phyloP scores from a whole-genome alignment of 1,140 invertebrate species.

The Drosophila sturtevanti region DNA sequence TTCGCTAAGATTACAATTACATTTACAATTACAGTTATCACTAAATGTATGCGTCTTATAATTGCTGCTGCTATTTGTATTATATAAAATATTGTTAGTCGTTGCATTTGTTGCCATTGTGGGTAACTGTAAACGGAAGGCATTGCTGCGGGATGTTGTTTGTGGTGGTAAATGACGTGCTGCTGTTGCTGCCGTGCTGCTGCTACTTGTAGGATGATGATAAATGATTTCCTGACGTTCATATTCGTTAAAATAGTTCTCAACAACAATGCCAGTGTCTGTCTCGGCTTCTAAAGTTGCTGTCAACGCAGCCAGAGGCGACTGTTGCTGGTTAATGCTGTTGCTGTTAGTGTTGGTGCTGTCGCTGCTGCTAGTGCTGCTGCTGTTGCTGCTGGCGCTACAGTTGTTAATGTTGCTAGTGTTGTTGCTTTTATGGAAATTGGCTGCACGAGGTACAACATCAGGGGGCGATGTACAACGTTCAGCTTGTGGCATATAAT shows the following conservation, averaged over 20 bases:
- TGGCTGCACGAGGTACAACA: constrained; percentile 74
- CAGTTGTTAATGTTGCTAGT: constrained; percentile 18
- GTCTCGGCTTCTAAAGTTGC: constrained; percentile 25
- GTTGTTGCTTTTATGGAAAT: constrained; percentile 69
- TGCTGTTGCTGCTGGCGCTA: constrained; percentile 18
- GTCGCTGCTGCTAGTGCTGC: constrained; percentile 22
- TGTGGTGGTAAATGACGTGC: constrained; percentile 16
- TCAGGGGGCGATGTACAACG: constrained; percentile 77
- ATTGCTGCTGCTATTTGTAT: constrained; percentile 50
- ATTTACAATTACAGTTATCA: constrained; percentile 79
- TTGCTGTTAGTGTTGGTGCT: constrained; percentile 15
- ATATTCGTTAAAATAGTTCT: constrained; percentile 82
- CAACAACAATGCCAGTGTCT: constrained; percentile 72
- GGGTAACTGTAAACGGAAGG: constrained; percentile 66
- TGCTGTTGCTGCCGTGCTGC: constrained; percentile 23
- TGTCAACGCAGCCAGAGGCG: constrained; percentile 36
- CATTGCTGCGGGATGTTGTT: constrained; percentile 39
- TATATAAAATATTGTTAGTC: constrained; percentile 78
- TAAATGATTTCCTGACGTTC: constrained; percentile 82
- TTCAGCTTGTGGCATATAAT: constrained; percentile 56
- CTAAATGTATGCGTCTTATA: constrained; percentile 78
- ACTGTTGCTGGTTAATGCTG: constrained; percentile 25
- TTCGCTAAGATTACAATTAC: constrained; percentile 75
- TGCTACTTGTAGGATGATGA: constrained; percentile 69
- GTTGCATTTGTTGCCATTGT: constrained; percentile 52